Evolutionary conservation across 2,113 vertebrate genomes (phyloP).

Genomic region (Vimba vimba): DNA sequence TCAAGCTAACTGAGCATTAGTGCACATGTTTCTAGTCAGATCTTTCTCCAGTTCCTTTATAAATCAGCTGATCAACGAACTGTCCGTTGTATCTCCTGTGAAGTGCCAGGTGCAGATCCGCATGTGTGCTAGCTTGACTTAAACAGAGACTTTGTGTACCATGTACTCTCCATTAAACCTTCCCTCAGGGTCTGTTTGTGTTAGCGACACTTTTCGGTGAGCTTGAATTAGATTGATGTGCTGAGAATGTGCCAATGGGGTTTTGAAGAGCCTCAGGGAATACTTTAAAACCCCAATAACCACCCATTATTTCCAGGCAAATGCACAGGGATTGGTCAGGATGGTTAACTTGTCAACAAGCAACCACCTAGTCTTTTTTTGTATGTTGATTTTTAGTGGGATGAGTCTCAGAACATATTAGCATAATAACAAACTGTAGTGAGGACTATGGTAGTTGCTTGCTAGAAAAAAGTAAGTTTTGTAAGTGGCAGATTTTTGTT

Average conservation of each 20-base stretch:
- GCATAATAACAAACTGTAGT: background rate
- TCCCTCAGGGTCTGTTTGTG: conserved; percentile 29
- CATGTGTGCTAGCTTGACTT: background rate
- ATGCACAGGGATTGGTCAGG: background rate
- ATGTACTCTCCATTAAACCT: conserved; percentile 19
- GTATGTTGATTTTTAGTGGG: background rate
- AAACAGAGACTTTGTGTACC: background rate
- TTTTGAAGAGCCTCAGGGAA: background rate
- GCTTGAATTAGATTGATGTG: background rate
- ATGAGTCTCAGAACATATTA: background rate
- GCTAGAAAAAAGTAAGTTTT: background rate
- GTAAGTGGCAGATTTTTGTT: background rate
- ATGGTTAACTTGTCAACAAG: background rate
- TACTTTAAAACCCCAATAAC: background rate
- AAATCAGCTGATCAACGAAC: background rate
- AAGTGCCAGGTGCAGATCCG: conserved; percentile 25
- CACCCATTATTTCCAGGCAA: background rate
- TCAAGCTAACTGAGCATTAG: background rate
- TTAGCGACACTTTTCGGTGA: background rate
- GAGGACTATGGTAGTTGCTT: background rate
- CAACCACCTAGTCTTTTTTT: background rate
- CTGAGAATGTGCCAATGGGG: conserved; percentile 1
- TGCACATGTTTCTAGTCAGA: background rate
- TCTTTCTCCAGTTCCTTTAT: background rate
- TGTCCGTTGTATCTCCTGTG: background rate